Percentiles rank a stretch among this genome's conserved stretches.
Evolutionary conservation across 2,113 vertebrate genomes (phyloP).

Genomic region (Solea solea): DNA sequence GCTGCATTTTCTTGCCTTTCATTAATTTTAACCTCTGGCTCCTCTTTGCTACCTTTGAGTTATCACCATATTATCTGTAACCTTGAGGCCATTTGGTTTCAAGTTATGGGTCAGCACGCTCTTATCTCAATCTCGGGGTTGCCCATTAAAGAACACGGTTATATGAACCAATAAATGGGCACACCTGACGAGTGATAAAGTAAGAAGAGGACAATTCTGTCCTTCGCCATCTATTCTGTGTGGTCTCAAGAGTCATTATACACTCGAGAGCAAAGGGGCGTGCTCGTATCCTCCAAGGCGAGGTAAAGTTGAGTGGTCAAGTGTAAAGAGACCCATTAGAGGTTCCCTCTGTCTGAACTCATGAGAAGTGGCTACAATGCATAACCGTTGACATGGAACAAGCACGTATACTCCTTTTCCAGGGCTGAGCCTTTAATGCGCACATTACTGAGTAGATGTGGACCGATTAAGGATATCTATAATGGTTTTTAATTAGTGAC

Average conservation of each 20-base stretch:
- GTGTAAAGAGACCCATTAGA: conserved; percentile 43
- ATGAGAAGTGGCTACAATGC: conserved; percentile 21
- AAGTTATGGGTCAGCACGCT: conserved; percentile 55
- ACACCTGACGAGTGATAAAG: conserved; percentile 43
- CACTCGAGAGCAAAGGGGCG: conserved; percentile 34
- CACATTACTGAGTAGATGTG: not conserved
- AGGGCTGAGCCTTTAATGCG: not conserved
- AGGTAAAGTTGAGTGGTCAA: conserved; percentile 49
- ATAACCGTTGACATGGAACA: not conserved
- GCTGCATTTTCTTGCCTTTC: conserved; percentile 32
- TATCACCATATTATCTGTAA: conserved; percentile 56
- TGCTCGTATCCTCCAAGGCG: conserved; percentile 36
- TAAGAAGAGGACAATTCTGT: conserved; percentile 43
- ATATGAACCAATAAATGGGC: conserved; percentile 62
- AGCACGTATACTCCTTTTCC: not conserved
- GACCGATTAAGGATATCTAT: no score
- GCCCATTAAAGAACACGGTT: conserved; percentile 66
- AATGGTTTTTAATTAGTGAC: no score
- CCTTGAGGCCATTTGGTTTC: conserved; percentile 61
- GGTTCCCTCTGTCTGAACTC: not conserved
- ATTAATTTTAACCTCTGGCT: conserved; percentile 35
- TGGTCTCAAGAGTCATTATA: conserved; percentile 46
- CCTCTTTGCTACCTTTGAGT: conserved; percentile 22
- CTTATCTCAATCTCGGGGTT: conserved; percentile 60
- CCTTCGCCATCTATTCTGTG: conserved; percentile 40